These are phyloP conservation scores for Anomalospiza imberbis DNA, from an alignment of 2,797 vertebrate species.

Conservation along the genomic window DNA sequence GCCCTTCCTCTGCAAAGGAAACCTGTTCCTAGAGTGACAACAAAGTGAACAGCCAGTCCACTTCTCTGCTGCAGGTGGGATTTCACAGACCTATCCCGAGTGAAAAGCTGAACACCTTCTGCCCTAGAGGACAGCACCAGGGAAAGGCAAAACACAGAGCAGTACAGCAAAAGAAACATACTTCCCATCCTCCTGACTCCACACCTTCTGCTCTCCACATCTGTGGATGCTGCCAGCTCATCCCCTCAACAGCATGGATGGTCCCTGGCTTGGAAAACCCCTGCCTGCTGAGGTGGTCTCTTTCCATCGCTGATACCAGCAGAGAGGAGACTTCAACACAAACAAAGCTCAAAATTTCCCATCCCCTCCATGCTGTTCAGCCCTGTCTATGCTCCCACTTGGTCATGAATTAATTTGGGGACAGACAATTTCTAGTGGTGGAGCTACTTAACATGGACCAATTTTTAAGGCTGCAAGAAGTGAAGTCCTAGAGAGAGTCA, in stretches of 20 bases:
- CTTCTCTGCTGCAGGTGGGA: neutral
- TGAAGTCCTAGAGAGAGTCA: neutral
- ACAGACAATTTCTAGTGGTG: neutral
- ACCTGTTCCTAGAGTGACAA: neutral
- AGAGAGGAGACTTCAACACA: rapidly evolving
- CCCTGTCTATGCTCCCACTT: neutral
- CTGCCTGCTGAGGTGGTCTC: neutral
- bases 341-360: neutral
- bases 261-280: neutral
- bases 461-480: neutral
- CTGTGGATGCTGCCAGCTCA: neutral
- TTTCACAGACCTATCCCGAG: neutral
- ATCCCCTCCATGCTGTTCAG: neutral
- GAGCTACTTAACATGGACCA: neutral
- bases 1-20: neutral
- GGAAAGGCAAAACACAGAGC: neutral
- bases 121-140: rapidly evolving
- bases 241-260: neutral
- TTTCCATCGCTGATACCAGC: rapidly evolving
- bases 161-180: neutral
- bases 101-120: neutral
- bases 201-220: rapidly evolving
- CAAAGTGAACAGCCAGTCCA: neutral
- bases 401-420: neutral
- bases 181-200: neutral